phyloP scores from a whole-genome alignment of 1,140 invertebrate species.

The Zaprionus capensis region DNA sequence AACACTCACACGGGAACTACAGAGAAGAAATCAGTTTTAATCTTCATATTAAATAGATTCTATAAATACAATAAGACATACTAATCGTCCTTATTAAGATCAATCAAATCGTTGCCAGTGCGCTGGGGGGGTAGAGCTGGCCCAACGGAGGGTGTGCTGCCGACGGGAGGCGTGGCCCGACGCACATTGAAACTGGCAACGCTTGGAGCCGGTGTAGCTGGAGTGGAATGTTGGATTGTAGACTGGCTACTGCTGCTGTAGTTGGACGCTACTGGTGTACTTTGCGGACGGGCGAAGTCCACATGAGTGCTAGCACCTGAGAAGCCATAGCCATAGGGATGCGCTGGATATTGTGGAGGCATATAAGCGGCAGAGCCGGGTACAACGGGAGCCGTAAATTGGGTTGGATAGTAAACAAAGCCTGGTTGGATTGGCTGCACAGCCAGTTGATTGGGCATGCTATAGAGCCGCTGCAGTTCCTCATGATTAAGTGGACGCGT shows the following conservation, averaged over 20 bases:
- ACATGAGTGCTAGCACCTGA: constrained; percentile 51
- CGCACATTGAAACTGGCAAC: constrained; percentile 19
- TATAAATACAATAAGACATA: constrained; percentile 38
- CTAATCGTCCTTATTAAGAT: constrained; percentile 83
- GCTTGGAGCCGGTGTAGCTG: constrained; percentile 23
- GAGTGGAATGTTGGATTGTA: constrained; percentile 8
- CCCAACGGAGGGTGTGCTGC: constrained; percentile 42
- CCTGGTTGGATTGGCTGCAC: constrained; percentile 60
- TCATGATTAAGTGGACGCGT: constrained; percentile 66
- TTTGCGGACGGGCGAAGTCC: constrained; percentile 53
- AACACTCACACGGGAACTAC: constrained; percentile 88
- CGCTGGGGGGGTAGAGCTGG: constrained; percentile 23
- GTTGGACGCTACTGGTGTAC: constrained; percentile 16
- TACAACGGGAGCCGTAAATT: constrained; percentile 62
- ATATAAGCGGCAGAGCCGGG: constrained; percentile 71
- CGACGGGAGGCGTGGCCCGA: constrained; percentile 21
- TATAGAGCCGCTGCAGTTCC: constrained; percentile 77
- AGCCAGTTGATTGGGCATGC: constrained; percentile 69
- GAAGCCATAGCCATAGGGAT: constrained; percentile 49
- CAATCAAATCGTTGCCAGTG: constrained; percentile 85
- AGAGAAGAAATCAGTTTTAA: constrained; percentile 38
- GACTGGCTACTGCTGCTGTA: constrained; percentile 2
- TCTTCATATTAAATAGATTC: neutral
- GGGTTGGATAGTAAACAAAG: constrained; percentile 60
- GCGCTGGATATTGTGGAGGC: constrained; percentile 74